phyloP scores from a whole-genome alignment of 2,888 invertebrate genomes.

The Plagodis pulveraria region DNA sequence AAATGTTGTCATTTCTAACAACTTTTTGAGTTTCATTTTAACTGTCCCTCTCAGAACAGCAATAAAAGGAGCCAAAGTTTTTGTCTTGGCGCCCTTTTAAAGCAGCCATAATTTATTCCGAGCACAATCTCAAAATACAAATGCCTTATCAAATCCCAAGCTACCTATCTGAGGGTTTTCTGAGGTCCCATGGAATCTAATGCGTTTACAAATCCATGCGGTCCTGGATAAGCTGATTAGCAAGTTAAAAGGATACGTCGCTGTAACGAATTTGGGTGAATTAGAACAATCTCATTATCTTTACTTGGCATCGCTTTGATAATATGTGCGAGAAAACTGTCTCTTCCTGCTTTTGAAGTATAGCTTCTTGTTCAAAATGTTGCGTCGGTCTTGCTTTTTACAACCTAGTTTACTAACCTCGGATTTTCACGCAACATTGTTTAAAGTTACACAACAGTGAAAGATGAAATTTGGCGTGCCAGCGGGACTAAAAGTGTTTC shows the following conservation, averaged over 20 bases:
- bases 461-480: no score
- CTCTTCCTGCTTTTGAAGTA: constrained; percentile 7
- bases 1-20: not conserved
- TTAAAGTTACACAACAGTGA: no score
- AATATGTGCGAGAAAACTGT: constrained; percentile 38
- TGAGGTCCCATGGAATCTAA: constrained; percentile 48
- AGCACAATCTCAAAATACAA: constrained; percentile 53
- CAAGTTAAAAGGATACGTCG: constrained; percentile 68
- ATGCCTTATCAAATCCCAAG: constrained; percentile 37
- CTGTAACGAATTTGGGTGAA: constrained; percentile 59
- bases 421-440: no score
- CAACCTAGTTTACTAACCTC: not conserved
- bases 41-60: not conserved
- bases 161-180: constrained; percentile 41
- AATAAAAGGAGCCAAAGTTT: not conserved
- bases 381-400: not conserved
- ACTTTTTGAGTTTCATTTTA: not conserved
- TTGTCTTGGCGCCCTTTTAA: not conserved
- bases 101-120: constrained; percentile 3
- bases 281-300: constrained; percentile 71
- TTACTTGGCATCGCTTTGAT: constrained; percentile 50
- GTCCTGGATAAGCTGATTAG: constrained; percentile 70
- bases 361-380: constrained; percentile 1
- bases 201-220: constrained; percentile 61
- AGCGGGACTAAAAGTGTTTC: no score